Evolutionary conservation across 2,888 invertebrate genomes (phyloP).

Genomic region (Synergus umbraculus): DNA sequence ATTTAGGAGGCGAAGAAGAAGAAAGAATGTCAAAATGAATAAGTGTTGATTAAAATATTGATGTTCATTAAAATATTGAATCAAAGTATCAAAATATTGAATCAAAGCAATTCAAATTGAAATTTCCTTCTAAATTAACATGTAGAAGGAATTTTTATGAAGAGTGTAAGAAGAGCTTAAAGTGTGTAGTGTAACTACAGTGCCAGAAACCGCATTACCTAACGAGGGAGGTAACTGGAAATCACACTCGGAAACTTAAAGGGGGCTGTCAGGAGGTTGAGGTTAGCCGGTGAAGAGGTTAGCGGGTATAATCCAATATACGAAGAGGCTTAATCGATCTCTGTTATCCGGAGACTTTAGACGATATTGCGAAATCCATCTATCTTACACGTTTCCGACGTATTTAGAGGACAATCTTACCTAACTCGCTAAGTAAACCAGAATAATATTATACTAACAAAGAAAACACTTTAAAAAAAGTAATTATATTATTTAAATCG

Average conservation of each 20-base stretch:
- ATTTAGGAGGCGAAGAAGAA: too few species aligned
- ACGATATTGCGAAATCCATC: conserved; percentile 27
- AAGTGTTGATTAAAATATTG: too few species aligned
- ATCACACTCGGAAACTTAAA: conserved; percentile 49
- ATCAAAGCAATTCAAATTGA: too few species aligned
- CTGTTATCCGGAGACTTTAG: conserved; percentile 21
- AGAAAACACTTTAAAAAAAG: neutral
- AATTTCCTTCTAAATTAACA: neutral
- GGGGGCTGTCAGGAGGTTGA: conserved; percentile 48
- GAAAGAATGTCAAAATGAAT: too few species aligned
- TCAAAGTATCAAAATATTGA: too few species aligned
- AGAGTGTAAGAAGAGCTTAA: neutral
- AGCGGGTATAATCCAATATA: conserved; percentile 54
- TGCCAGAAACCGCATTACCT: neutral
- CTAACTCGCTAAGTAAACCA: neutral
- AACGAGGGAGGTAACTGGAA: conserved; percentile 9
- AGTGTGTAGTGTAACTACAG: neutral
- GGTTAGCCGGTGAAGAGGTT: conserved; percentile 50
- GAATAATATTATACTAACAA: neutral
- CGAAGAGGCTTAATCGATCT: conserved; percentile 53
- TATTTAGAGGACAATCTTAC: neutral
- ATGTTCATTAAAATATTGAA: too few species aligned
- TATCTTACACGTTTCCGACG: conserved; percentile 24
- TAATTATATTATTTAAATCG: neutral
- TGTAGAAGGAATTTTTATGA: neutral